These are phyloP conservation scores for Embidobia sp. DNA, from an alignment of 2,888 invertebrate genomes.

Conservation along the genomic window DNA sequence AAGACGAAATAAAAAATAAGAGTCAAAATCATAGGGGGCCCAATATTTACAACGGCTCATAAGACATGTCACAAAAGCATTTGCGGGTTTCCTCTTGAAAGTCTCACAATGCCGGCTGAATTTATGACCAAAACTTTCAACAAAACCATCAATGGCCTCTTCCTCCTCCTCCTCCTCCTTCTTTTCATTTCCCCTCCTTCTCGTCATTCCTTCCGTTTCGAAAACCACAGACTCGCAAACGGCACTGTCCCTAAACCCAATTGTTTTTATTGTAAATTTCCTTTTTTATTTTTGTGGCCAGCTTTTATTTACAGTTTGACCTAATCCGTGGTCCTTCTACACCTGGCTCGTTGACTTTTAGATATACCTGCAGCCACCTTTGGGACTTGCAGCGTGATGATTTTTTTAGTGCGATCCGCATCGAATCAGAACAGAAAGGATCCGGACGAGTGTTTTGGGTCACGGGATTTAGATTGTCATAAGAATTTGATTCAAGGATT, in stretches of 20 bases:
- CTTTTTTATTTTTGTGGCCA: constrained; percentile 60
- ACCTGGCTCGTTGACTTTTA: constrained; percentile 47
- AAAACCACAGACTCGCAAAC: constrained; percentile 23
- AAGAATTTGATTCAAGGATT: constrained; percentile 1
- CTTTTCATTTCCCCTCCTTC: too few relatives aligned
- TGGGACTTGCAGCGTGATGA: constrained; percentile 48
- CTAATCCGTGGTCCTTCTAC: constrained; percentile 47
- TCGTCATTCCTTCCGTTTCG: constrained; percentile 20
- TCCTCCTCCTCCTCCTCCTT: too few relatives aligned
- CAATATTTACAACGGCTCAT: constrained; percentile 79
- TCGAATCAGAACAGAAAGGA: constrained; percentile 50
- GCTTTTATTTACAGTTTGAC: constrained; percentile 63
- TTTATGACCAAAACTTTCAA: constrained; percentile 81
- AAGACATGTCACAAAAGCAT: constrained; percentile 80
- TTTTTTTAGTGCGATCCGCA: constrained; percentile 51
- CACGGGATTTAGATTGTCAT: constrained; percentile 32
- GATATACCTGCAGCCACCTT: constrained; percentile 25
- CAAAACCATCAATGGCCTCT: constrained; percentile 79
- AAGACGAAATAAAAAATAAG: constrained; percentile 41
- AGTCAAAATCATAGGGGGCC: constrained; percentile 66
- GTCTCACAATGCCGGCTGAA: constrained; percentile 78
- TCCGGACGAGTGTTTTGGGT: constrained; percentile 40
- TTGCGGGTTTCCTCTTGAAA: constrained; percentile 81
- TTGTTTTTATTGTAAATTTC: constrained; percentile 64
- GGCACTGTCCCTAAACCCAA: constrained; percentile 54